These are phyloP conservation scores for Ectemnius lituratus DNA, from an alignment of 2,888 invertebrate species.

Conservation along the genomic window DNA sequence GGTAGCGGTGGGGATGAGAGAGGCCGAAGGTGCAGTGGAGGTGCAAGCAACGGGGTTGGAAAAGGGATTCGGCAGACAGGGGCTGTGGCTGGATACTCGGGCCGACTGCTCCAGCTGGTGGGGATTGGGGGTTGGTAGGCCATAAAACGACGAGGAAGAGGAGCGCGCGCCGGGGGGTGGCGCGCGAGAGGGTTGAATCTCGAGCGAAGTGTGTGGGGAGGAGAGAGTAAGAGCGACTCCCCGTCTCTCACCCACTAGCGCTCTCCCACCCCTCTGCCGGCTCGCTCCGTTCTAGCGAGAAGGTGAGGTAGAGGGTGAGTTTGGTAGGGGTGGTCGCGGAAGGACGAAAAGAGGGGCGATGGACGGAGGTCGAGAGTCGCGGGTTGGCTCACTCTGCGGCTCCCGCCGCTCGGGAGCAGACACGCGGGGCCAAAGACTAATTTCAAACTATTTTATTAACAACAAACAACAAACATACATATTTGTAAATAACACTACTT, in stretches of 20 bases:
- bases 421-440: conserved; percentile 77
- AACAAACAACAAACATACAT: conserved; percentile 64
- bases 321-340: conserved; percentile 35
- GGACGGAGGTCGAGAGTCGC: conserved; percentile 69
- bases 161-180: conserved; percentile 21
- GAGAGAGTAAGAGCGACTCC: neutral
- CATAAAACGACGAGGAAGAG: conserved; percentile 51
- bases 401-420: conserved; percentile 79
- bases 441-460: conserved; percentile 75
- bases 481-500: conserved; percentile 74
- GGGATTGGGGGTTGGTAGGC: conserved; percentile 39
- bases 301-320: conserved; percentile 21
- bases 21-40: conserved; percentile 43
- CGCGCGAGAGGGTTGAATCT: conserved; percentile 23
- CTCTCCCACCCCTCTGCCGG: too few species aligned
- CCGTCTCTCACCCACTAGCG: neutral
- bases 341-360: conserved; percentile 54
- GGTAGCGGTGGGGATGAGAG: conserved; percentile 36
- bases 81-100: conserved; percentile 64
- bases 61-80: conserved; percentile 47
- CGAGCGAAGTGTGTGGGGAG: too few species aligned
- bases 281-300: neutral
- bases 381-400: conserved; percentile 77
- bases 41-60: conserved; percentile 27
- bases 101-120: conserved; percentile 55